Evolutionary conservation across 2,797 vertebrate species (phyloP), one percentile per base, ranked within the genome.

Genomic region (Pangasius larnaudii): DNA sequence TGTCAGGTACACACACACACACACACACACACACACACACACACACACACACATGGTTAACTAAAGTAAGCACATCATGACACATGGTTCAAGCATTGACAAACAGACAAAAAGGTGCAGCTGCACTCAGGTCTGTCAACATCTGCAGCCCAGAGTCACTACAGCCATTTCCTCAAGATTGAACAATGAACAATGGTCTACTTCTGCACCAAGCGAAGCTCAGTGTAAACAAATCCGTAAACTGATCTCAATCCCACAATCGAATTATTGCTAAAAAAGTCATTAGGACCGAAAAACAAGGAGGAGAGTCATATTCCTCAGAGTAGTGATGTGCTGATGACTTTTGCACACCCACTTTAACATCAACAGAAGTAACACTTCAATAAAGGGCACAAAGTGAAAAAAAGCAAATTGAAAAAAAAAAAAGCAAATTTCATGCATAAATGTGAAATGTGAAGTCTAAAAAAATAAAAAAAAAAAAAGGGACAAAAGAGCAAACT

Each of bases 131-230:
- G 86, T 88, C 90, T 71, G 74, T 89, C 72, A 86, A 90, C 92
- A 92, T 92, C 92, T 94, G 90, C 89, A 90, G 89, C 74, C 90
- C 90, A 89, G 85, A 90, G 88, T 91, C 91, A 89, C 89, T 90
- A 91, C 65, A 91, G 78, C 87, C 69, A 87, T 93, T 94, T 95
- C 94, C 95, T 95, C 85, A 87, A 91, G 91, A 92, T 92, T 90
- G 91, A 95, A 94, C 93, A 93, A 93, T 93, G 93, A 95, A 96
- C 95, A 96, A 96, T 95, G 92, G 93, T 78, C 92, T 92, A 91
- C 92, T 94, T 96, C 91, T 85, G 82, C 87, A 86, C 83, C 92
- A 82, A 90, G 91, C 86, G 30, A 83, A 89, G 92, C 90, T 90
- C 88, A 87, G 89, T 90, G 91, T 92, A 74, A 86, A 93, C 92